Base-by-base conservation (phyloP, 64 coral and sea anemone genomes). In the Dendrophyllia cribrosa region DNA sequence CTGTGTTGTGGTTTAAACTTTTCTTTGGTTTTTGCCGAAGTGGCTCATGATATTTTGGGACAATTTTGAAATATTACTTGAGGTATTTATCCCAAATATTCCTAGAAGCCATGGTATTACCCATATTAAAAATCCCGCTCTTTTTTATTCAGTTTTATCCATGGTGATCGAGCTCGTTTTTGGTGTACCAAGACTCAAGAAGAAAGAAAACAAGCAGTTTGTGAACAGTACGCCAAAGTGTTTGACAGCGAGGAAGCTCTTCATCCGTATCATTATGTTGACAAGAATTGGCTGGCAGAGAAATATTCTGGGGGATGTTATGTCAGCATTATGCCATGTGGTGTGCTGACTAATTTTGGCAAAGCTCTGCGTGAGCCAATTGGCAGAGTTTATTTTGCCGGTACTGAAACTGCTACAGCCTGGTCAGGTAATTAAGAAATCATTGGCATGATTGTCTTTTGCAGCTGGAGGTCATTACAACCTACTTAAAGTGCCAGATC, bases 271-370 rank as follows among this genome's bases (percentile, higher is more conserved):
- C 87, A 94, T 63, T 99, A 99, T 45, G 70, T 99, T n/a, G 97
- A 99, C 77, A 99, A 96, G 46, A 99, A 99, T 91, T 99, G 97
- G 97, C 97, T 91, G 26, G 97, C 97, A 22, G 97, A 99, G 88
- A 99, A 96, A 59, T 99, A 94, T 58, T 99, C 97, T 52, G 94
- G 97, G 62, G 97, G 97, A 1, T 99, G 97, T 59, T 99, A 99
- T 86, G 97, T 92, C 10, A 92, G 91, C 26, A 20, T 96, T 50
- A 55, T 88, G 53, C 94, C 97, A 9, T 96, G 94, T 74, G 97
- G 97, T 6, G 94, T 99, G 4, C 72, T 99, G 20, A 80, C 94
- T 84, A 80, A 83, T 43, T 99, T 86, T 92, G 84, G 94, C 44
- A 81, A 93, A 21, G 83, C 66, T 19, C 49, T 93, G 5, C 81